Evolutionary conservation across 2,888 invertebrate species (phyloP).

Genomic region (Nebria salina): DNA sequence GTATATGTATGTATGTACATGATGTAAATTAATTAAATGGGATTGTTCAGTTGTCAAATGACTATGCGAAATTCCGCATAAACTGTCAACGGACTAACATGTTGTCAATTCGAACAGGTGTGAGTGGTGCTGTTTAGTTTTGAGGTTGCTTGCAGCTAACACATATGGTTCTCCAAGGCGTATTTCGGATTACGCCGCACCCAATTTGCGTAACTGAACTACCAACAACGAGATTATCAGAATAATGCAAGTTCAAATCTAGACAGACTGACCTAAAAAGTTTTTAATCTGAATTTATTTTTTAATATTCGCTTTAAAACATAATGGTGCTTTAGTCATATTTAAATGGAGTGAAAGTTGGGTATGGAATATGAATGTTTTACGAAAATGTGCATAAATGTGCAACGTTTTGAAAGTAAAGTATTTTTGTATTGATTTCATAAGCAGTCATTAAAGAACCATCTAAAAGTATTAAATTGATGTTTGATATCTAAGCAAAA

Average conservation of each 20-base stretch:
- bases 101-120: conserved; percentile 28
- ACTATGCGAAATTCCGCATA: conserved; percentile 11
- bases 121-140: conserved; percentile 13
- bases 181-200: conserved; percentile 44
- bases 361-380: too few relatives aligned
- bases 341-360: too few relatives aligned
- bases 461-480: background rate
- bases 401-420: too few relatives aligned
- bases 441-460: background rate
- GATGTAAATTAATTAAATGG: conserved; percentile 45
- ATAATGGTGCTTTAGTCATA: too few relatives aligned
- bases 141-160: background rate
- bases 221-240: background rate
- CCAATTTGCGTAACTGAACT: conserved; percentile 27
- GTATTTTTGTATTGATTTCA: too few relatives aligned
- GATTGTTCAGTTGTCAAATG: conserved; percentile 43
- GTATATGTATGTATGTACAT: conserved; percentile 35
- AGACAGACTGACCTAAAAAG: background rate
- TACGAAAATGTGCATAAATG: too few relatives aligned
- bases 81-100: background rate
- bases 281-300: background rate
- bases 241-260: conserved; percentile 5
- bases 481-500: background rate
- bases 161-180: conserved; percentile 31
- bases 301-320: too few relatives aligned